These are phyloP conservation scores for Hypsibius dujardini DNA, from an alignment of 1,140 invertebrate genomes.

Conservation along the genomic window DNA sequence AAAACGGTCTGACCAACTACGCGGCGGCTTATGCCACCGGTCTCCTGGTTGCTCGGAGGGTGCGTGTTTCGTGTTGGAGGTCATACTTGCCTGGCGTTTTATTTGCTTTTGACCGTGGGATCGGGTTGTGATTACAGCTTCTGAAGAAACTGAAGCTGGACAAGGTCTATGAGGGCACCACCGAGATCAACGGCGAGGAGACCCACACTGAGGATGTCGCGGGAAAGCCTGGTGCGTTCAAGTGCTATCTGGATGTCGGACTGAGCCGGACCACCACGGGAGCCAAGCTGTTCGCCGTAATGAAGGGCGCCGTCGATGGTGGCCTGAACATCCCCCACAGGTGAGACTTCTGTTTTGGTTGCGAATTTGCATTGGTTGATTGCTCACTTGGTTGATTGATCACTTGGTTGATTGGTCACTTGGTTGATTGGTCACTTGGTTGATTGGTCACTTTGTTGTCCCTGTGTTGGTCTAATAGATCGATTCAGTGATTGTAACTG, in stretches of 20 bases:
- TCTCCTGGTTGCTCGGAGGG: constrained; percentile 77
- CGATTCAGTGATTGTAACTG: no score
- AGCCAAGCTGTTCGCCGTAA: constrained; percentile 86
- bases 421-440: no score
- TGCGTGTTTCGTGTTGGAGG: constrained; percentile 33
- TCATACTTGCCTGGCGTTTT: neutral
- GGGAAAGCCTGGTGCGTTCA: constrained; percentile 77
- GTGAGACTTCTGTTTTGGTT: constrained; percentile 29
- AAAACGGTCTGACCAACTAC: constrained; percentile 96
- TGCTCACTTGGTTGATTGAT: no score
- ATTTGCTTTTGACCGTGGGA: constrained; percentile 8
- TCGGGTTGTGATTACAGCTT: constrained; percentile 38
- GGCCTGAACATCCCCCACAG: constrained; percentile 93
- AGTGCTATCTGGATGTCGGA: constrained; percentile 89
- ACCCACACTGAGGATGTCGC: constrained; percentile 82
- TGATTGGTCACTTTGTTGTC: no score
- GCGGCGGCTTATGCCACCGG: constrained; percentile 96
- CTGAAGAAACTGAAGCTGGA: constrained; percentile 83
- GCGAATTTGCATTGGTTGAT: no score
- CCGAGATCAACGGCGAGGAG: constrained; percentile 79
- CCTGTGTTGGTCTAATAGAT: no score
- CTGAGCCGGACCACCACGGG: constrained; percentile 89
- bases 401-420: no score
- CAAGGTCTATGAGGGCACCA: constrained; percentile 66
- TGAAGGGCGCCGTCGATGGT: constrained; percentile 98